Percentiles rank a stretch among this genome's conserved stretches.
phyloP scores from a whole-genome alignment of 1,140 invertebrate species.

The Orussus abietinus region DNA sequence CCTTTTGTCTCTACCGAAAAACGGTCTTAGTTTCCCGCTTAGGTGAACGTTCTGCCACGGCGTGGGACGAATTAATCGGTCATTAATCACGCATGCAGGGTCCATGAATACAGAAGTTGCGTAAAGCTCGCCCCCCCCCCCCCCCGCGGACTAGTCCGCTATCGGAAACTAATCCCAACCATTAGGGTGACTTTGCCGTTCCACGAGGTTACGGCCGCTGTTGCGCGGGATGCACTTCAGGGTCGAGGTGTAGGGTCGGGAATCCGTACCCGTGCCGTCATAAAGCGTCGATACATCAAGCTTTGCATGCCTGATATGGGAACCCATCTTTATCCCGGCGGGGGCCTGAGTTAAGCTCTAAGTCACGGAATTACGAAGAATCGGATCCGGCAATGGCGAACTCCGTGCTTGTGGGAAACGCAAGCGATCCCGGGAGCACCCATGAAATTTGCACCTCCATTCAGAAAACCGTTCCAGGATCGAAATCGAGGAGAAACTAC shows the following conservation, averaged over 20 bases:
- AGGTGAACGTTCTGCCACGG: too few relatives aligned
- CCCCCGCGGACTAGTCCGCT: slow-evolving; percentile 15
- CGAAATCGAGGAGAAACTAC: too few relatives aligned
- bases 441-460: too few relatives aligned
- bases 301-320: slow-evolving; percentile 55
- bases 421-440: too few relatives aligned
- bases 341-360: slow-evolving; percentile 18
- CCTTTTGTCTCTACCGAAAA: too few relatives aligned
- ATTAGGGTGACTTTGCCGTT: slow-evolving; percentile 49
- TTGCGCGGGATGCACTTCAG: slow-evolving; percentile 2
- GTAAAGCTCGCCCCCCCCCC: background rate
- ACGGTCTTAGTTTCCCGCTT: too few relatives aligned
- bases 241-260: slow-evolving; percentile 46
- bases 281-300: slow-evolving; percentile 54
- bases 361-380: slow-evolving; percentile 26
- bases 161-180: slow-evolving; percentile 48
- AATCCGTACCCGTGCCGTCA: slow-evolving; percentile 36
- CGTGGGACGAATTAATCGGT: too few relatives aligned
- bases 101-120: background rate
- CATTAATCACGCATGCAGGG: background rate
- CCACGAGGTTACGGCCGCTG: slow-evolving; percentile 11
- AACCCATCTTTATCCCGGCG: slow-evolving; percentile 27
- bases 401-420: slow-evolving; percentile 1
- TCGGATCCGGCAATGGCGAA: too few relatives aligned
- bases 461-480: background rate